Evolutionary conservation across 2,797 vertebrate genomes (phyloP).

Genomic region (Sphenodon punctatus): DNA sequence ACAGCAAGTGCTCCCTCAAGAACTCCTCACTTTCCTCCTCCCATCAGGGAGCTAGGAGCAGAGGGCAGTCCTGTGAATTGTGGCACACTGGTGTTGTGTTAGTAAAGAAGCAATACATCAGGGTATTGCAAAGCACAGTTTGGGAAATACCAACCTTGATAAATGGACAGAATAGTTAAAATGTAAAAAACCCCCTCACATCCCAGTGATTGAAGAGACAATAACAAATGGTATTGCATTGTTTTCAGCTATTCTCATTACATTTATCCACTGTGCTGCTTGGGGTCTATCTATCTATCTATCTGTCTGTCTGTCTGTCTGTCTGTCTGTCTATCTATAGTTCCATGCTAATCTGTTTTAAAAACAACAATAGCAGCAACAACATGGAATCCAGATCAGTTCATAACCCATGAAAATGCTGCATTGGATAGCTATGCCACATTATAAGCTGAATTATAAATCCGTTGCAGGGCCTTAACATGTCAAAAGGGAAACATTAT

Average conservation of each 20-base stretch:
- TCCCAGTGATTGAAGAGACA: background rate
- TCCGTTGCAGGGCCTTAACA: background rate
- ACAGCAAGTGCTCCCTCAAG: too few relatives aligned
- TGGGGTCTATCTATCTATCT: too few relatives aligned
- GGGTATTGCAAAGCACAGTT: too few relatives aligned
- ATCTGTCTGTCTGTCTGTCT: too few relatives aligned
- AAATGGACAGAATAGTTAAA: background rate
- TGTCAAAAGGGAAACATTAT: background rate
- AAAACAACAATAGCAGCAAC: conserved; percentile 17
- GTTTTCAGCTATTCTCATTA: background rate
- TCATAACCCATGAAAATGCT: background rate
- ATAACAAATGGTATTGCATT: background rate
- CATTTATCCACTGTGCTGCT: background rate
- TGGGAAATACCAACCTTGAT: too few relatives aligned
- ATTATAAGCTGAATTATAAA: background rate
- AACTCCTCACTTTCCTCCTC: too few relatives aligned
- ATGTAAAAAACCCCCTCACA: background rate
- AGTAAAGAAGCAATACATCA: too few relatives aligned
- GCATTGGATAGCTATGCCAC: background rate
- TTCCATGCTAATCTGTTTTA: background rate
- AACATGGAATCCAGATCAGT: background rate
- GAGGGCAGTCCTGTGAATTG: too few relatives aligned
- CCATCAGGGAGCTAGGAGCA: too few relatives aligned
- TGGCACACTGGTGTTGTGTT: too few relatives aligned
- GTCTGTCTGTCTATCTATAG: background rate